Base-by-base conservation (phyloP, 2,797 vertebrate species). In the Chaetophractus vellerosus region DNA sequence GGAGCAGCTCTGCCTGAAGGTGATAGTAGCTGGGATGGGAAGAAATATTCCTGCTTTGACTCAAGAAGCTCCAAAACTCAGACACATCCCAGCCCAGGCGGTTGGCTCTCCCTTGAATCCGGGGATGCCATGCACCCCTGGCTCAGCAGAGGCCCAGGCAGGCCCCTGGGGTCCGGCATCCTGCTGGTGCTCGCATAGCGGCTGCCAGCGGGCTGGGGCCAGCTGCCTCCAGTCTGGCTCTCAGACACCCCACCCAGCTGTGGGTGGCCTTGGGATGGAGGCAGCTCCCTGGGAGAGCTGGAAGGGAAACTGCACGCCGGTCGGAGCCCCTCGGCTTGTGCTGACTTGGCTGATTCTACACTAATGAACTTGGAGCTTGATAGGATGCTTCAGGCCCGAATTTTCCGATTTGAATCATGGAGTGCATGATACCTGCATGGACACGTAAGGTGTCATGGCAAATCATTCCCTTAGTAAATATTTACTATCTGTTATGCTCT, bases 251-350 rank as follows among this genome's bases (percentile, higher is more conserved):
- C 63, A 41, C 83, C 90, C 81, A 93, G 68, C 36, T 71, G 82
- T 95, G 86, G 63, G 96, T 96, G 96, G 96, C 92, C 91, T 3
- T 28, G 52, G 50, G 28, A 63, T 21, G 74, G 23, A n/a, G 71
- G n/a, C 28, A 2, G 6, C 94, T 93, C 90, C 88, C 79, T 91
- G 86, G 86, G 86, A 96, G 55, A 95, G 57, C 92, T 92, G 84
- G 92, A 79, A 48, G 81, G 78, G 63, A 80, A 61, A 10, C 16
- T 0, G 23, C 41, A 26, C 0, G 38, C 86, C 52, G 28, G 1
- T 33, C 14, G 74, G 57, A n/a, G 63, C 28, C 45, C 63, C 16
- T 63, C 12, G 2, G 71, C 61, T 64, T 41, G 84, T 52, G 69
- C 76, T 69, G 72, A 85, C 41, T 28, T 72, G 68, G 64, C 74